Base-by-base conservation (phyloP, 2,888 invertebrate species). In the Tribolium freemani region DNA sequence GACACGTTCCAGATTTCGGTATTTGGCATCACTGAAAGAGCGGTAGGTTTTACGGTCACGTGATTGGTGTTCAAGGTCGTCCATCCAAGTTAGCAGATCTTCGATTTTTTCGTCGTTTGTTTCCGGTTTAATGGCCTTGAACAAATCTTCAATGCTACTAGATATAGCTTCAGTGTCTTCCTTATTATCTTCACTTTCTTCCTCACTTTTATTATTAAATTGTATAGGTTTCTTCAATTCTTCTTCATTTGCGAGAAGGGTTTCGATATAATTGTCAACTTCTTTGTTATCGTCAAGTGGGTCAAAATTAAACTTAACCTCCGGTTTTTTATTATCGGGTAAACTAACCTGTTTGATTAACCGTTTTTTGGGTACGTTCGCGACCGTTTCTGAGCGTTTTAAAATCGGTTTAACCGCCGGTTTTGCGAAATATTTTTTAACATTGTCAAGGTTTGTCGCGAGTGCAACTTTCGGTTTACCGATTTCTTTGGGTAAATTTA, bases 111-210 rank as follows among this genome's bases (percentile, higher is more conserved):
- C 84, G 21, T 84, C 84, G 1, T 73, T 76, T 3, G 84, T 83
- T 80, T 86, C 86, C 2, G 81, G 82, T 80, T 86, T 85, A 38
- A 87, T 73, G 10, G 86, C 86, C 76, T 84, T 84, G 16, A 87
- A 81, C 56, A 87, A 78, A 79, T 87, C 86, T 78, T 87, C 87
- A 71, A 87, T 87, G 74, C 87, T 87, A 70, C 83, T 85, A 2
- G 85, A 84, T 1, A 82, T 74, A 26, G 38, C 21, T 13, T 79
- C 61, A 11, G 16, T 16, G 16, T 79, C 81, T 30, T 79, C 79
- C 16, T 16, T 16, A 10, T 74, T 71, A 11, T 78, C 76, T 9
- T 77, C 75, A 11, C 73, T 74, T 5, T 72, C 48, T 57, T 76
- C 77, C 56, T 72, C 50, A 5, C n/a, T n/a, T n/a, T n/a, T n/a